phyloP scores from a whole-genome alignment of 1,140 invertebrate genomes.

The Ptiloglossa arizonensis region DNA sequence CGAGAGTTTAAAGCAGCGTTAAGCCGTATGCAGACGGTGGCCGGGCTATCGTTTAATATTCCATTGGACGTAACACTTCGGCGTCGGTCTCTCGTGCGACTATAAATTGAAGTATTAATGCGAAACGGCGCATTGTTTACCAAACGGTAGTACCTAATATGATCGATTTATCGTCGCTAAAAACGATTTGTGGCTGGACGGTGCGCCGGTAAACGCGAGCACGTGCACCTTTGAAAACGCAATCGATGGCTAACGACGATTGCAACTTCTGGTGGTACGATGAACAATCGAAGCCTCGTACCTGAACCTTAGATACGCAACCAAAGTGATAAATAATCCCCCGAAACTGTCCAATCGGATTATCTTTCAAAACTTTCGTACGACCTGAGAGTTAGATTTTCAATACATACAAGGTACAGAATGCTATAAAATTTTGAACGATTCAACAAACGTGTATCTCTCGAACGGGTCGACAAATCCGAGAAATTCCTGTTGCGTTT shows the following conservation, averaged over 20 bases:
- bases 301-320: too few relatives aligned
- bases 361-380: too few relatives aligned
- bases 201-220: not conserved
- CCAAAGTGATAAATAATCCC: too few relatives aligned
- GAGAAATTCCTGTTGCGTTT: too few relatives aligned
- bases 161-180: conserved; percentile 42
- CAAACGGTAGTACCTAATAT: conserved; percentile 36
- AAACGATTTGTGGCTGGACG: conserved; percentile 16
- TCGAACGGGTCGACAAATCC: too few relatives aligned
- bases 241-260: not conserved
- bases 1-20: conserved; percentile 20
- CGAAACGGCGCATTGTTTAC: conserved; percentile 67
- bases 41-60: conserved; percentile 61
- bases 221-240: not conserved
- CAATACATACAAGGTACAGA: too few relatives aligned
- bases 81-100: conserved; percentile 53
- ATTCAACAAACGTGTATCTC: too few relatives aligned
- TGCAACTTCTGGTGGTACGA: not conserved
- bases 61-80: conserved; percentile 52
- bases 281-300: not conserved
- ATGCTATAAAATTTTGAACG: too few relatives aligned
- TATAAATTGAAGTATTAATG: conserved; percentile 68
- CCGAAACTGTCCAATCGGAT: too few relatives aligned
- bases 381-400: too few relatives aligned
- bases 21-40: conserved; percentile 15